phyloP scores from a whole-genome alignment of 2,888 invertebrate species.

The Lysandra bellargus region DNA sequence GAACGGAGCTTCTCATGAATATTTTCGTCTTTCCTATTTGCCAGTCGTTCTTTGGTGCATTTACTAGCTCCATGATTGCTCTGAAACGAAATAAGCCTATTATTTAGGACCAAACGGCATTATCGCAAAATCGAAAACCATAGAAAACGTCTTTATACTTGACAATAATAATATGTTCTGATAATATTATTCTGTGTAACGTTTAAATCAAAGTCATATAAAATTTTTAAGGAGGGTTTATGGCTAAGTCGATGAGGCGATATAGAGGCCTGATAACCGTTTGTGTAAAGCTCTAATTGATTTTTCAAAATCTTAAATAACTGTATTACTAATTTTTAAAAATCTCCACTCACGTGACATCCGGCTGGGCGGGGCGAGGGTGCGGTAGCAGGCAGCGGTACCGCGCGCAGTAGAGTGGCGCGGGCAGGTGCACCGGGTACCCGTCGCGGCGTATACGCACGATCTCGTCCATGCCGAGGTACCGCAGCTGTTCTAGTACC shows the following conservation, averaged over 20 bases:
- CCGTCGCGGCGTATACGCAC: slow-evolving; percentile 94
- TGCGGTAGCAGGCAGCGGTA: slow-evolving; percentile 88
- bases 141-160: too few species aligned
- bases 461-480: slow-evolving; percentile 96
- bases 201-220: too few species aligned
- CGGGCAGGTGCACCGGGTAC: slow-evolving; percentile 91
- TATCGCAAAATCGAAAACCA: too few species aligned
- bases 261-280: too few species aligned
- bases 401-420: slow-evolving; percentile 86
- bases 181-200: too few species aligned
- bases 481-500: slow-evolving; percentile 92
- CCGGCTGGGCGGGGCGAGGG: slow-evolving; percentile 58
- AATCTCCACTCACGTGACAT: slow-evolving; percentile 56
- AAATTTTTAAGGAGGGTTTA: too few species aligned
- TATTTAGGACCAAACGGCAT: background rate
- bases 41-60: slow-evolving; percentile 89
- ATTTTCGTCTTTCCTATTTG: slow-evolving; percentile 93
- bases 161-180: too few species aligned
- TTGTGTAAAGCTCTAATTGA: too few species aligned
- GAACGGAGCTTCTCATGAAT: slow-evolving; percentile 89
- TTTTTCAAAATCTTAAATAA: too few species aligned
- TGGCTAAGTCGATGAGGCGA: too few species aligned
- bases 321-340: too few species aligned
- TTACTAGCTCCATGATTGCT: slow-evolving; percentile 80
- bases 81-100: slow-evolving; percentile 45